phyloP scores from a whole-genome alignment of 2,113 vertebrate genomes.

The Tachuris rubrigastra region DNA sequence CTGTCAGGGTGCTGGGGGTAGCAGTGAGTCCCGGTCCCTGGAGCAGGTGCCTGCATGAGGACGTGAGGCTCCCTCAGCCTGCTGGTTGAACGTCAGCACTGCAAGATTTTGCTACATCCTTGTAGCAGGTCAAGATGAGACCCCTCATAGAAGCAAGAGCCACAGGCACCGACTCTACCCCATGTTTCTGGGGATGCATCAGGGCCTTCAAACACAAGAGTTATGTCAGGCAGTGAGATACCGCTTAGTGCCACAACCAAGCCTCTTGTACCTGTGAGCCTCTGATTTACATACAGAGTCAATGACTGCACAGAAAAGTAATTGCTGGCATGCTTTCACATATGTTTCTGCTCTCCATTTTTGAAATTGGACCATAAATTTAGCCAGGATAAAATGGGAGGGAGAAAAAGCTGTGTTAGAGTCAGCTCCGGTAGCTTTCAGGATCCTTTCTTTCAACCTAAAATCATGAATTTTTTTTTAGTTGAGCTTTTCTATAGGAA shows the following conservation, averaged over 20 bases:
- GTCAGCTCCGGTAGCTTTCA: not conserved
- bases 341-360: slow-evolving; percentile 36
- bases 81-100: not conserved
- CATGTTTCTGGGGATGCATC: not conserved
- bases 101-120: rapidly evolving
- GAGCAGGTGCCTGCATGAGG: not conserved
- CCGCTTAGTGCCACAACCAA: not conserved
- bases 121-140: not conserved
- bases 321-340: slow-evolving; percentile 39
- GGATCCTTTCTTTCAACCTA: not conserved
- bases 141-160: not conserved
- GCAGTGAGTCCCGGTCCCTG: not conserved
- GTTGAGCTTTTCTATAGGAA: not conserved
- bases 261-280: not conserved
- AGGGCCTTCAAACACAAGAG: not conserved
- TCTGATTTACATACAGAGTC: slow-evolving; percentile 33
- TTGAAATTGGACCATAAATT: slow-evolving; percentile 61
- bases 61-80: not conserved
- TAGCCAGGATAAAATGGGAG: not conserved
- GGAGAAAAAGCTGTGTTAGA: not conserved
- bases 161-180: rapidly evolving
- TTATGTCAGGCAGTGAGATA: not conserved
- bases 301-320: not conserved
- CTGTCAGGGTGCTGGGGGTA: rapidly evolving
- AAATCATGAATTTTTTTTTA: not conserved